phyloP scores from a whole-genome alignment of 2,113 vertebrate species.

The Prochilodus magdalenae region DNA sequence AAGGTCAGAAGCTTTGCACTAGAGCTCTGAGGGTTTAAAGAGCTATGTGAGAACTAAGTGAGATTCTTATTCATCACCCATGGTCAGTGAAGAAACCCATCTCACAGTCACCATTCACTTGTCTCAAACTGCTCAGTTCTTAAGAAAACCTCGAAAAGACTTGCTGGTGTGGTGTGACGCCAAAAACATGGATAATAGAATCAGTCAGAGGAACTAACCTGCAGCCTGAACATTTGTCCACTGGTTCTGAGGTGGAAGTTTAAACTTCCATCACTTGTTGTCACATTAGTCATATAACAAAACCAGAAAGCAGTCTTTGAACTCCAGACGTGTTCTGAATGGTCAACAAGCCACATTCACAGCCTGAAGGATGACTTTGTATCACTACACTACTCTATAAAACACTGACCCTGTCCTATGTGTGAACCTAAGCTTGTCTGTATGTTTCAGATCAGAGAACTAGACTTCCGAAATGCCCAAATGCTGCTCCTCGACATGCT shows the following conservation, averaged over 20 bases:
- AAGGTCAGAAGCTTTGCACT: no score
- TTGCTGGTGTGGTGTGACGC: no score
- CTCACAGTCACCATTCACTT: not conserved
- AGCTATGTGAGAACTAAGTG: no score
- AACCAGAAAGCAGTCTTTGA: no score
- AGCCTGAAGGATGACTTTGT: no score
- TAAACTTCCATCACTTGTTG: no score
- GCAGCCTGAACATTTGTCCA: not conserved
- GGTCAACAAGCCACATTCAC: no score
- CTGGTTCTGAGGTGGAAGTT: not conserved
- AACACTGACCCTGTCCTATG: not conserved
- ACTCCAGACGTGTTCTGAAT: no score
- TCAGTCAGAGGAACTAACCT: not conserved
- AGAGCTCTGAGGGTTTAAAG: no score
- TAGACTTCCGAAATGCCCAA: conserved; percentile 49
- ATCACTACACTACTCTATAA: not conserved
- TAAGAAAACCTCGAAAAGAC: no score
- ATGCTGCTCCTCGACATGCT: conserved; percentile 32
- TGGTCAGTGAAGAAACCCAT: not conserved
- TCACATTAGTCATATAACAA: no score
- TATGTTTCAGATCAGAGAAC: conserved; percentile 51
- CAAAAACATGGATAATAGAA: not conserved
- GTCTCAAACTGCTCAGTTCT: not conserved
- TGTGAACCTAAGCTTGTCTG: conserved; percentile 1
- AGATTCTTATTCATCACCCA: not conserved